These are phyloP conservation scores for Rhinella marina DNA, from an alignment of 2,797 vertebrate species.

Conservation along the genomic window DNA sequence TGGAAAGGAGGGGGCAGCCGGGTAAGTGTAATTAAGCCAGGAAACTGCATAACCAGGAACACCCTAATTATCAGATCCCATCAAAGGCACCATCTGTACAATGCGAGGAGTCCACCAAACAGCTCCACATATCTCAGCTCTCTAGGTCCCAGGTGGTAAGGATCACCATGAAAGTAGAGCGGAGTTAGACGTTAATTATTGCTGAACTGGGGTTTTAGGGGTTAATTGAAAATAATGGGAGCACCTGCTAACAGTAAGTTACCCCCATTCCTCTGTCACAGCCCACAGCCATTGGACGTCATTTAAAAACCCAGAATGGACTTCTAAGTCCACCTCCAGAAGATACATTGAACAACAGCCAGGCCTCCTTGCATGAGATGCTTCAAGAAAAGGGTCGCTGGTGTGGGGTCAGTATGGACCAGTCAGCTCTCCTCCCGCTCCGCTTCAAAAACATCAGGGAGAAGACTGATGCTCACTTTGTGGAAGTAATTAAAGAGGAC, in stretches of 20 bases:
- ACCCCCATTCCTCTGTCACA: not conserved
- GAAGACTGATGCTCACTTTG: constrained; percentile 95
- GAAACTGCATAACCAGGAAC: not conserved
- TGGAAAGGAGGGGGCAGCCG: constrained; percentile 43
- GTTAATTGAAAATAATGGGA: not conserved
- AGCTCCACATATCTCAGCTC: not conserved
- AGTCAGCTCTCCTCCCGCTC: constrained; percentile 90
- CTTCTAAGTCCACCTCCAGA: constrained; percentile 87
- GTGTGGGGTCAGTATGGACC: constrained; percentile 85
- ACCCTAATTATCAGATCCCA: no score
- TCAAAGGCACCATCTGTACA: not conserved
- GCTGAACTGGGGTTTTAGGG: not conserved
- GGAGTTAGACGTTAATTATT: no score
- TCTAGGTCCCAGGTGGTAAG: not conserved
- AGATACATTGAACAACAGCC: constrained; percentile 88
- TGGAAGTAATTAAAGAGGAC: constrained; percentile 96
- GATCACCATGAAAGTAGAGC: not conserved
- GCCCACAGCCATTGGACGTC: constrained; percentile 74
- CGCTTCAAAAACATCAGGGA: constrained; percentile 91
- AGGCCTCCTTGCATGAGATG: constrained; percentile 92
- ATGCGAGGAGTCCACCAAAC: not conserved
- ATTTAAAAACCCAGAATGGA: constrained; percentile 86
- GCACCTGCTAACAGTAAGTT: not conserved
- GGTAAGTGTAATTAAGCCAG: constrained; percentile 18
- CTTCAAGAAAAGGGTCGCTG: constrained; percentile 90